Evolutionary conservation across 1,140 invertebrate species (phyloP), one percentile per base, ranked within the genome.

Genomic region (Lysiphlebus fabarum): DNA sequence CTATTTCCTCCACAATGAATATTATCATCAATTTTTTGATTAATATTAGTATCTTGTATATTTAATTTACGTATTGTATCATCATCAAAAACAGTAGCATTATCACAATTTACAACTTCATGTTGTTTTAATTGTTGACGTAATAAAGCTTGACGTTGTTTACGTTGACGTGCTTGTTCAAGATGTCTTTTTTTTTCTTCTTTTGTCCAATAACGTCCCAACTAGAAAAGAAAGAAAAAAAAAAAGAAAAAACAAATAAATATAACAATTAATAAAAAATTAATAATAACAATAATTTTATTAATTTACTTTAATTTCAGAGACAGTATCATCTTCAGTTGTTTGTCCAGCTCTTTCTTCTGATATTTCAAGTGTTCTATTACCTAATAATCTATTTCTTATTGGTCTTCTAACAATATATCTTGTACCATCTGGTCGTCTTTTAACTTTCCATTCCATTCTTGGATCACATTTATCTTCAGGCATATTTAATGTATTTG

Each of bases 381-480:
- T 88, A 67, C 86, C 87, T 33, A 90, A 73, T 40, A 90, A 78
- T 59, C 85, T 81, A 73, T 84, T 89, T 41, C 88, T 77, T 0
- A 89, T 83, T 6, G 89, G 88, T 17, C 89, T 75, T 41, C 88
- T 78, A 0, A 89, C 89, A 62, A 92, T 90, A 70, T 92, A 92
- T 43, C 90, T 80, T 0, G 87, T 86, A 5, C 90, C 90, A 70
- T 92, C 90, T 3, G 89, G 84, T 51, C 90, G 77, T 36, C 87
- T 82, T 67, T 92, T 92, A 1, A 92, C 89, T 70, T 91, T 89
- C 88, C 88, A 90, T 61, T 90, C 87, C 87, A 89, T 89, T 53
- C 78, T 76, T 0, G 79, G 73, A 43, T 82, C 81, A 56, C 67
- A 67, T 6, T 74, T 75, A 5, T 76, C 77, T 17, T 78, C 75